Conservation (phyloP, 2,888 invertebrate genomes). For the Limnephilus rhombicus region DNA sequence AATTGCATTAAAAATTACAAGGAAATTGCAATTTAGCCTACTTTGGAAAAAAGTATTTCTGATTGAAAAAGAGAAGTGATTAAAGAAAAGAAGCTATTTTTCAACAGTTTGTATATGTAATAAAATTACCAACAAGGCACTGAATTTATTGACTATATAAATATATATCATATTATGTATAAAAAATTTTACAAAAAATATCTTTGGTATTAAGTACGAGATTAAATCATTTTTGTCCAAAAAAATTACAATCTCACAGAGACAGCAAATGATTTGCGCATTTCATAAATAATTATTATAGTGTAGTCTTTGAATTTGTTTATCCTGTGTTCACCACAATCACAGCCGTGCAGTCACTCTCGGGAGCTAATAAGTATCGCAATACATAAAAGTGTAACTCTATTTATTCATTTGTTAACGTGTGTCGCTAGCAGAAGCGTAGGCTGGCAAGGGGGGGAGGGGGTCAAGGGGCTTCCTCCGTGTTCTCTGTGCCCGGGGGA, state of each 20-base stretch:
- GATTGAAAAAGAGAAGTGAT: conserved; percentile 41
- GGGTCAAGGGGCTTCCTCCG: conserved; percentile 60
- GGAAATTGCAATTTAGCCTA: conserved; percentile 11
- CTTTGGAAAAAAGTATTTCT: conserved; percentile 32
- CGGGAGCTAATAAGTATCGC: conserved; percentile 22
- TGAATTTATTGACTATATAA: conserved; percentile 57
- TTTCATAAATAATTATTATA: conserved; percentile 17
- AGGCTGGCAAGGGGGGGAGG: conserved; percentile 58
- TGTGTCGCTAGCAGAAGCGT: conserved; percentile 57
- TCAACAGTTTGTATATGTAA: conserved; percentile 58
- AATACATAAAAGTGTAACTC: conserved; percentile 42
- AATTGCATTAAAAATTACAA: conserved; percentile 12
- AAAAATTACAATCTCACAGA: conserved; percentile 49
- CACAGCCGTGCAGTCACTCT: conserved; percentile 63
- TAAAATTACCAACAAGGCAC: conserved; percentile 65
- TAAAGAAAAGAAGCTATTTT: conserved; percentile 61
- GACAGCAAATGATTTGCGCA: conserved; percentile 32
- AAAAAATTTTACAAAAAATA: conserved; percentile 64
- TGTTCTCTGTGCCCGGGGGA: conserved; percentile 37
- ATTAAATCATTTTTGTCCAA: conserved; percentile 49
- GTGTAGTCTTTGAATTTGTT: conserved; percentile 40
- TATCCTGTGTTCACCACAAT: conserved; percentile 66
- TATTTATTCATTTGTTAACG: conserved; percentile 64
- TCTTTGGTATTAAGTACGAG: conserved; percentile 65
- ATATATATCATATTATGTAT: conserved; percentile 54